Base-by-base conservation (phyloP, 2,888 invertebrate genomes). In the Melolontha melolontha region DNA sequence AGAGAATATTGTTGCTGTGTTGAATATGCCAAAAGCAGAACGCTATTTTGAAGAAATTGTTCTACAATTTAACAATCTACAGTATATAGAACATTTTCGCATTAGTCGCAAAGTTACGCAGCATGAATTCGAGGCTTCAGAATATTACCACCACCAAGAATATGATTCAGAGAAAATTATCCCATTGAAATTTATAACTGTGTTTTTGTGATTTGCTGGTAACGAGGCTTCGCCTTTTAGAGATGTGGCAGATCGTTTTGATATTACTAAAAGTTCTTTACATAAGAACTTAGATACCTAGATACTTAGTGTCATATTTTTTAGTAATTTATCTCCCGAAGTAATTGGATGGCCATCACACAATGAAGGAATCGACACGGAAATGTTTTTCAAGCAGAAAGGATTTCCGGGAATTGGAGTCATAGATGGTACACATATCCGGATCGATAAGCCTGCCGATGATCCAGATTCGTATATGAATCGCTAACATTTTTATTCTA, bases 191-290 rank as follows among this genome's bases (percentile, higher is more conserved):
- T 49, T n/a, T 50, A 27, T 14, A 49, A 42, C 55, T 8, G 40
- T 73, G 65, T 70, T 67, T 72, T 17, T 54, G 66, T 64, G n/a
- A n/a, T n/a, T n/a, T n/a, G n/a, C n/a, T 8, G 71, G 66, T 5
- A 73, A 75, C 68, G 67, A 75, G 50, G 71, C 74, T 17, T 71
- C 70, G 14, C 41, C 67, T 7, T 75, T 73, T 42, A 29, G 71
- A 64, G 73, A 75, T 70, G 73, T 75, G 14, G 59, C 69, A 2
- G 73, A 72, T 27, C 55, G 73, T 14, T 75, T 73, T 55, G 64
- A 74, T 57, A 68, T 74, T 40, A 49, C 68, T 8, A 66, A 72
- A 12, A 73, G 72, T 62, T 54, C 62, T 10, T 57, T 74, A 12
- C 55, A 70, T 55, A 42, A n/a, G n/a, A n/a, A n/a, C n/a, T n/a